Conservation (phyloP, 2,113 vertebrate genomes). For the Phaethornis superciliosus region DNA sequence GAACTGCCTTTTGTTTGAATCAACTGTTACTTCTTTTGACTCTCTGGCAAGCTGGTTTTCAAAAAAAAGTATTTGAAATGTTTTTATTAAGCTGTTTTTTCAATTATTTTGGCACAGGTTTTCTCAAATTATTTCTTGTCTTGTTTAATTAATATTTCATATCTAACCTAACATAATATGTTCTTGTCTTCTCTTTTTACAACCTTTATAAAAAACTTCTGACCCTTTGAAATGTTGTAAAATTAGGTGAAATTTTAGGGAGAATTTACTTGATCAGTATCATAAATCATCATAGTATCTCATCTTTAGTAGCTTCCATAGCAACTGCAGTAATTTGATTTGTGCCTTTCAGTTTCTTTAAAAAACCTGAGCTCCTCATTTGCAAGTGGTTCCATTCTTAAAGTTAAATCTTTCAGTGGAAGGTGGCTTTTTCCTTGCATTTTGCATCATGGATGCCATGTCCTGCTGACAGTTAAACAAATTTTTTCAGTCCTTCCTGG, state of each 20-base stretch:
- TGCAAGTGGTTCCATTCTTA: background rate
- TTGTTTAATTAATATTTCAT: background rate
- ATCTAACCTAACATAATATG: background rate
- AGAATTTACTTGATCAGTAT: background rate
- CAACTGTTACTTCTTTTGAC: background rate
- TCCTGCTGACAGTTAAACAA: background rate
- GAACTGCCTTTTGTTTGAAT: background rate
- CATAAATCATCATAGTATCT: background rate
- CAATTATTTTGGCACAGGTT: background rate
- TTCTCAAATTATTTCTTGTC: background rate
- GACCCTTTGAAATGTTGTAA: background rate
- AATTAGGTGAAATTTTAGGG: background rate
- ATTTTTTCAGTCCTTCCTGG: background rate
- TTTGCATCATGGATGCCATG: background rate
- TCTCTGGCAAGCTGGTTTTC: background rate
- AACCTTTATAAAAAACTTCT: background rate
- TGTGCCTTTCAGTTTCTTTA: background rate
- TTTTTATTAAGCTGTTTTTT: background rate
- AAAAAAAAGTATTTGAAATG: background rate
- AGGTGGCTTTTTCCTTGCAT: background rate
- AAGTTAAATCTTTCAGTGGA: background rate
- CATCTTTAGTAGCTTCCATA: background rate
- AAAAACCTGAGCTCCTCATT: background rate
- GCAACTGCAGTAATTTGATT: background rate
- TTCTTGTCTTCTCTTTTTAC: background rate